Evolutionary conservation across 2,113 vertebrate genomes (phyloP).

Genomic region (Scartelaos histophorus): DNA sequence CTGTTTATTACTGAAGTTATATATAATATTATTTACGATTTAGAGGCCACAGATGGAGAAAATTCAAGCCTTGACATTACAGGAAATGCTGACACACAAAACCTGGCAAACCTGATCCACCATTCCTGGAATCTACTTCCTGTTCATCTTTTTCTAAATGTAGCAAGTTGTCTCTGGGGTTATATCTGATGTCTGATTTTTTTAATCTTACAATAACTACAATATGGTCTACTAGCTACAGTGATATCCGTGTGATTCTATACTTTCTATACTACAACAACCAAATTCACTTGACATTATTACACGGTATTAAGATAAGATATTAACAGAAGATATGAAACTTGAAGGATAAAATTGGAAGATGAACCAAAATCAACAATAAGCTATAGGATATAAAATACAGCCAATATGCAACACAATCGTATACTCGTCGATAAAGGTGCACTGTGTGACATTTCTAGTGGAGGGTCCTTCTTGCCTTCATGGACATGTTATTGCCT

Average conservation of each 20-base stretch:
- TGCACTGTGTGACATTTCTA: too few species aligned
- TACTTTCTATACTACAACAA: too few species aligned
- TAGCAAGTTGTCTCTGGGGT: neutral
- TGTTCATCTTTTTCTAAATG: neutral
- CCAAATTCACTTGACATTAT: neutral
- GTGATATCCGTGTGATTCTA: too few species aligned
- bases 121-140: slow-evolving; percentile 38
- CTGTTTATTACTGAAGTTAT: neutral
- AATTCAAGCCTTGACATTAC: neutral
- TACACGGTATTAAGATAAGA: too few species aligned
- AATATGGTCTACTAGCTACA: too few species aligned
- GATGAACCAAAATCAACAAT: too few species aligned
- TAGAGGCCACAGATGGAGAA: neutral
- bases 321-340: neutral
- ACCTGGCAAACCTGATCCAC: slow-evolving; percentile 28
- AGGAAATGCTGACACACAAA: slow-evolving; percentile 5
- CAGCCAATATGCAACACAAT: too few species aligned
- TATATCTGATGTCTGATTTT: neutral
- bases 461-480: too few species aligned
- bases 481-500: too few species aligned
- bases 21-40: neutral
- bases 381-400: too few species aligned
- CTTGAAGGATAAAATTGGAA: neutral
- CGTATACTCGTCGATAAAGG: too few species aligned
- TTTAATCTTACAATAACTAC: too few species aligned